Conservation (phyloP, 2,888 invertebrate genomes). For the Hirtodrosophila duncani region DNA sequence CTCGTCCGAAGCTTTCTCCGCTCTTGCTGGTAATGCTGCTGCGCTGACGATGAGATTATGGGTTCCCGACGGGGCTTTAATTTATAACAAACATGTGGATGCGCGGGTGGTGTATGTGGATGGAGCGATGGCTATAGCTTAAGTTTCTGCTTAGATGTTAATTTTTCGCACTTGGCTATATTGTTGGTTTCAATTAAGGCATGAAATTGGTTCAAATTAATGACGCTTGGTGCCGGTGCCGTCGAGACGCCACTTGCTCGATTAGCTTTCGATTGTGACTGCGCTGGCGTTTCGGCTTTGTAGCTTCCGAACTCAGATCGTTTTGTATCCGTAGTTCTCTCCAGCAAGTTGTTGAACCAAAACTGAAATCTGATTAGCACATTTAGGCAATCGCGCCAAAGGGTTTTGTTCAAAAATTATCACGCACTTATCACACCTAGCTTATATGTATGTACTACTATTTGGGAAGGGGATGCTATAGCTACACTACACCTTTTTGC, state of each 20-base stretch:
- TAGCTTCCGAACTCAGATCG: slow-evolving; percentile 35
- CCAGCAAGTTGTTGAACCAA: slow-evolving; percentile 64
- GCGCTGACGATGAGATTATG: no score
- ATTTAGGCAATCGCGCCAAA: slow-evolving; percentile 27
- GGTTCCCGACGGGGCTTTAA: slow-evolving; percentile 23
- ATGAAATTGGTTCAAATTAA: slow-evolving; percentile 67
- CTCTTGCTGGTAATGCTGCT: no score
- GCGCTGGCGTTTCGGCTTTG: slow-evolving; percentile 13
- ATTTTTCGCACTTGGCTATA: slow-evolving; percentile 59
- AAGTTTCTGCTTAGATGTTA: slow-evolving; percentile 40
- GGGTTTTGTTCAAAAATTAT: slow-evolving; percentile 63
- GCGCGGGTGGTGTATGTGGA: background rate
- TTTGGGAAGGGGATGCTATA: slow-evolving; percentile 8
- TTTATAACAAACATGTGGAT: slow-evolving; percentile 5
- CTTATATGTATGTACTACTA: slow-evolving; percentile 34
- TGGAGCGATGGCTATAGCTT: slow-evolving; percentile 8
- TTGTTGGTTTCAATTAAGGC: slow-evolving; percentile 69
- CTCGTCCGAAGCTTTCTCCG: slow-evolving; percentile 25
- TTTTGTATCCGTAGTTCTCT: slow-evolving; percentile 64
- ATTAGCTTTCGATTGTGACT: slow-evolving; percentile 37
- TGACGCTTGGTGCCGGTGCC: slow-evolving; percentile 25
- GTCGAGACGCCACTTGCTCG: slow-evolving; percentile 54
- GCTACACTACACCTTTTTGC: background rate
- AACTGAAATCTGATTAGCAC: slow-evolving; percentile 46
- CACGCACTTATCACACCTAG: slow-evolving; percentile 76